These are phyloP conservation scores for Leptoclinus maculatus DNA, from an alignment of 2,797 vertebrate genomes.

Conservation along the genomic window DNA sequence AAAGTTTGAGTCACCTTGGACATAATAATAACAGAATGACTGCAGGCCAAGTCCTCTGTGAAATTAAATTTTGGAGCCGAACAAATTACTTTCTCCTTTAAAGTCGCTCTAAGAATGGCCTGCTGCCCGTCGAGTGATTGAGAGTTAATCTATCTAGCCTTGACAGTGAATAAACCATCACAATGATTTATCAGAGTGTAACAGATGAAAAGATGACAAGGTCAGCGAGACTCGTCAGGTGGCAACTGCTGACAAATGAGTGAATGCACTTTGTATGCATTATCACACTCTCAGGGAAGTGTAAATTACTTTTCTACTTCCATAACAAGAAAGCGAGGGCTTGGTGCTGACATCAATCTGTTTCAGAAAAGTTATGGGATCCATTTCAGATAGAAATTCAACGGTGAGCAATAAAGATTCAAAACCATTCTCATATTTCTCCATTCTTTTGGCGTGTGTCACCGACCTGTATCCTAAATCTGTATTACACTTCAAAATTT, in stretches of 20 bases:
- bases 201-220: constrained; percentile 67
- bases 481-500: background rate
- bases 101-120: constrained; percentile 49
- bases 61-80: constrained; percentile 54
- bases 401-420: constrained; percentile 11
- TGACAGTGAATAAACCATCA: constrained; percentile 65
- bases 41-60: constrained; percentile 33
- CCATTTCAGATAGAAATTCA: constrained; percentile 13
- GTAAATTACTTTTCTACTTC: constrained; percentile 47
- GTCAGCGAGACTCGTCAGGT: constrained; percentile 57
- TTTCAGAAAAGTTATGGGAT: constrained; percentile 40
- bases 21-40: constrained; percentile 40
- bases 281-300: constrained; percentile 32
- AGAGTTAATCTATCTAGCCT: constrained; percentile 58
- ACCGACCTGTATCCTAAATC: constrained; percentile 6
- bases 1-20: constrained; percentile 42
- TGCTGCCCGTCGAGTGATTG: constrained; percentile 42
- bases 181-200: constrained; percentile 62
- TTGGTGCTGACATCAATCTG: constrained; percentile 22
- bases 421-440: background rate
- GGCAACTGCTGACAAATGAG: constrained; percentile 55
- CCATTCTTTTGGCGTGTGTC: background rate
- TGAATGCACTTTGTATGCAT: constrained; percentile 53
- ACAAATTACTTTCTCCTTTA: constrained; percentile 59
- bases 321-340: constrained; percentile 8